Conservation (phyloP, 2,888 invertebrate species). For the Alviniconcha strummeri region DNA sequence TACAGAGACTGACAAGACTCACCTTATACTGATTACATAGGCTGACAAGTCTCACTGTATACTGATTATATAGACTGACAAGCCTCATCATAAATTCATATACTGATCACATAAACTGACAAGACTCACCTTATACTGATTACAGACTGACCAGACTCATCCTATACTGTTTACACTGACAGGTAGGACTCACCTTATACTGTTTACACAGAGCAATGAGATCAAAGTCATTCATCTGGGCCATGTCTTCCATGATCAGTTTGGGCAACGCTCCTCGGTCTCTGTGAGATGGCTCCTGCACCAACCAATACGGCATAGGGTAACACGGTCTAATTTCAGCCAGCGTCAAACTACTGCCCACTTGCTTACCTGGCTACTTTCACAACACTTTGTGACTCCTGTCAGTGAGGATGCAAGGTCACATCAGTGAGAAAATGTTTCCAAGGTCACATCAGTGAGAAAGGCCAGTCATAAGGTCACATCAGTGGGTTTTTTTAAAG, state of each 20-base stretch:
- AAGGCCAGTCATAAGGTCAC: too few species aligned
- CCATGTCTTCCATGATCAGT: conserved; percentile 87
- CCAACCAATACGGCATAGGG: too few species aligned
- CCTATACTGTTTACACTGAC: neutral
- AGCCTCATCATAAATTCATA: neutral
- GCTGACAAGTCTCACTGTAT: neutral
- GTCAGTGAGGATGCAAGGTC: neutral
- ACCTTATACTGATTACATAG: too few species aligned
- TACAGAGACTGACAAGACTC: too few species aligned
- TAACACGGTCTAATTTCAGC: too few species aligned
- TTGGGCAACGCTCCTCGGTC: conserved; percentile 71
- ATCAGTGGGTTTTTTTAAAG: too few species aligned
- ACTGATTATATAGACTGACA: neutral
- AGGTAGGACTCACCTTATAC: conserved; percentile 73
- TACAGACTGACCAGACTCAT: too few species aligned
- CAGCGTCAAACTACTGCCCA: neutral
- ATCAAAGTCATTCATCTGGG: conserved; percentile 93
- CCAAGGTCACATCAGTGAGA: too few species aligned
- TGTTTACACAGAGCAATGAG: conserved; percentile 85
- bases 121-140: too few species aligned
- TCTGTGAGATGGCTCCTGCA: conserved; percentile 73
- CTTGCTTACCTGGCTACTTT: neutral
- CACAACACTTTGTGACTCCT: neutral
- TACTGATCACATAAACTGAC: too few species aligned
- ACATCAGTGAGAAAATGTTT: too few species aligned